Conservation (phyloP, 2,797 vertebrate genomes). For the Sciurus carolinensis region DNA sequence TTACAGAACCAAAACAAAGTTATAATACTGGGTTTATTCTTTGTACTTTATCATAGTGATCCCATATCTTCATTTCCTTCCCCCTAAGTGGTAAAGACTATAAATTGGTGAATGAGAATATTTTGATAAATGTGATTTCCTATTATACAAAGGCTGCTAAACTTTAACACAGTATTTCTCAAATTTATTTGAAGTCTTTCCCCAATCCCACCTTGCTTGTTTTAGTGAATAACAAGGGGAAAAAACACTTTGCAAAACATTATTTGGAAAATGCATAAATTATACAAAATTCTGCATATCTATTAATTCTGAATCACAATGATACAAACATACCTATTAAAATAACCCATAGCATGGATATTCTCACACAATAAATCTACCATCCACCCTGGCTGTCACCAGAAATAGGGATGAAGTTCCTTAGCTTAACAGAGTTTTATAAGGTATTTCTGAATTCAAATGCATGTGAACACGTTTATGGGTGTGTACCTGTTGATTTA, state of each 20-base stretch:
- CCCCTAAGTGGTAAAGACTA: not conserved
- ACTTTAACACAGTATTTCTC: not conserved
- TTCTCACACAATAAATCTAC: not conserved
- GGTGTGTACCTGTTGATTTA: not conserved
- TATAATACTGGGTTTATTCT: not conserved
- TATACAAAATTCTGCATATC: not conserved
- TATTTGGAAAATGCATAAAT: not conserved
- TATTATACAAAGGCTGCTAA: not conserved
- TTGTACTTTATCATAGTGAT: not conserved
- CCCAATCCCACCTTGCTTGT: not conserved
- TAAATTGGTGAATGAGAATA: not conserved
- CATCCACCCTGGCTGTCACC: not conserved
- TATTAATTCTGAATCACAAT: not conserved
- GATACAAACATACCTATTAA: not conserved
- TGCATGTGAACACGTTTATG: not conserved
- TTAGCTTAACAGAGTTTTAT: not conserved
- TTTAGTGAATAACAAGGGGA: not conserved
- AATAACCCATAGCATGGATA: not conserved
- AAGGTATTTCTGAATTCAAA: conserved; percentile 27
- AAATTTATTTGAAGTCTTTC: not conserved
- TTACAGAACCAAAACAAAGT: conserved; percentile 11
- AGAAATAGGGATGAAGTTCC: not conserved
- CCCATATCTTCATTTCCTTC: not conserved
- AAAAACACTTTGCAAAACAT: not conserved
- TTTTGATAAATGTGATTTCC: conserved; percentile 51